Evolutionary conservation across 2,888 invertebrate species (phyloP).

Genomic region (Tubulanus polymorphus): DNA sequence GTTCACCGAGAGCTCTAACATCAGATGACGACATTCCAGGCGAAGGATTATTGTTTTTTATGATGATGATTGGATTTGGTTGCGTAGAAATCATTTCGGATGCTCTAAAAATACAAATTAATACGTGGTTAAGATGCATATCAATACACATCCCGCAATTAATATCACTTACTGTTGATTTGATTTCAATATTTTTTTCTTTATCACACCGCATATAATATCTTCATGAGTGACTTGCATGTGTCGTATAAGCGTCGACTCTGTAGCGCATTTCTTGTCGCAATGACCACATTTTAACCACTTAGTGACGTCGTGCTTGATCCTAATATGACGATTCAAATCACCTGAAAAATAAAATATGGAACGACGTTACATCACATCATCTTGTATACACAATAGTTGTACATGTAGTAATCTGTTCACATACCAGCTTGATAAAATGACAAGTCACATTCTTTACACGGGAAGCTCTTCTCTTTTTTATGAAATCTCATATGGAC

Average conservation of each 20-base stretch:
- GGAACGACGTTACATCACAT: not conserved
- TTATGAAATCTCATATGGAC: constrained; percentile 44
- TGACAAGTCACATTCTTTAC: constrained; percentile 35
- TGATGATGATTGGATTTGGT: too few species aligned
- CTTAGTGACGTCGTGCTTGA: constrained; percentile 29
- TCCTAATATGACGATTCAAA: constrained; percentile 37
- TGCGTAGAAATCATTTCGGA: too few species aligned
- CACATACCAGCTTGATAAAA: constrained; percentile 39
- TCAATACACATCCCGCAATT: too few species aligned
- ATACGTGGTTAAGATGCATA: too few species aligned
- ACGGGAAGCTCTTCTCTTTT: constrained; percentile 36
- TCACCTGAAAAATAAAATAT: constrained; percentile 29
- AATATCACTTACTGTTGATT: too few species aligned
- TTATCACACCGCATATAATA: too few species aligned
- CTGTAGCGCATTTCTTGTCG: constrained; percentile 37
- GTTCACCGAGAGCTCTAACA: too few species aligned
- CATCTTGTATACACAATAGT: not conserved
- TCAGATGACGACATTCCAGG: too few species aligned
- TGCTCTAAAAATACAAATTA: too few species aligned
- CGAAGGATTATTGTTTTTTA: too few species aligned
- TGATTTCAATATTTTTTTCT: too few species aligned
- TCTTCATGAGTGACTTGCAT: constrained; percentile 37
- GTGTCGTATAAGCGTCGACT: constrained; percentile 39
- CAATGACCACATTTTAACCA: constrained; percentile 39
- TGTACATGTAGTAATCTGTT: not conserved